Percentiles rank a stretch among this genome's conserved stretches.
Evolutionary conservation across 2,888 invertebrate species (phyloP).

Genomic region (Habrosyne pyritoides): DNA sequence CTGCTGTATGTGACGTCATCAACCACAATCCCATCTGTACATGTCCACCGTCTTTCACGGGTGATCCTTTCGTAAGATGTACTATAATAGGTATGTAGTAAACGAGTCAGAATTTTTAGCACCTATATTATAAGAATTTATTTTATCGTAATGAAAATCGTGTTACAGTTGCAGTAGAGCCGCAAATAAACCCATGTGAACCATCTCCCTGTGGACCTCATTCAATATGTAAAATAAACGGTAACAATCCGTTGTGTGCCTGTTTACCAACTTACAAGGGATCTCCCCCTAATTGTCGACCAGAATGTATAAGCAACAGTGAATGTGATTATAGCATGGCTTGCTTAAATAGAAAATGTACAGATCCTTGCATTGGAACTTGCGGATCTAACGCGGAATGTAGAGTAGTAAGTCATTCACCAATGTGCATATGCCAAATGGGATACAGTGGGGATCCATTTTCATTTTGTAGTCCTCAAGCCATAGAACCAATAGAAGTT

Average conservation of each 20-base stretch:
- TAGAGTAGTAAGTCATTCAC: conserved; percentile 89
- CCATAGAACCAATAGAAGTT: conserved; percentile 61
- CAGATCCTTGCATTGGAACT: conserved; percentile 88
- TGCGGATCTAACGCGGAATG: conserved; percentile 91
- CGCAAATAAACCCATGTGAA: conserved; percentile 82
- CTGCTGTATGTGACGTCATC: conserved; percentile 88
- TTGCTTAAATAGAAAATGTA: conserved; percentile 90
- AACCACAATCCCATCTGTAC: conserved; percentile 91
- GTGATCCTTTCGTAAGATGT: conserved; percentile 91
- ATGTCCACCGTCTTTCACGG: conserved; percentile 88
- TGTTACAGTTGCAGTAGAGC: conserved; percentile 48
- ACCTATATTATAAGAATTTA: not conserved
- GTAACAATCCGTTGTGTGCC: conserved; percentile 88
- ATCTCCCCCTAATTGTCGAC: conserved; percentile 89
- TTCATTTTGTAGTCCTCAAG: conserved; percentile 81
- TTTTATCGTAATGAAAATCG: not conserved
- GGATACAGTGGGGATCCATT: conserved; percentile 92
- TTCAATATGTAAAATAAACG: conserved; percentile 87
- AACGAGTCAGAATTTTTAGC: not conserved
- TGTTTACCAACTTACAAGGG: conserved; percentile 87
- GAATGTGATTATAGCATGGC: conserved; percentile 88
- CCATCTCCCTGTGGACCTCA: conserved; percentile 92
- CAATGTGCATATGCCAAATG: conserved; percentile 87
- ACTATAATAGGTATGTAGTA: conserved; percentile 66
- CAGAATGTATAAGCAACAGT: conserved; percentile 90